Base-by-base conservation (phyloP, 2,888 invertebrate species). In the Polymixis flavicincta region DNA sequence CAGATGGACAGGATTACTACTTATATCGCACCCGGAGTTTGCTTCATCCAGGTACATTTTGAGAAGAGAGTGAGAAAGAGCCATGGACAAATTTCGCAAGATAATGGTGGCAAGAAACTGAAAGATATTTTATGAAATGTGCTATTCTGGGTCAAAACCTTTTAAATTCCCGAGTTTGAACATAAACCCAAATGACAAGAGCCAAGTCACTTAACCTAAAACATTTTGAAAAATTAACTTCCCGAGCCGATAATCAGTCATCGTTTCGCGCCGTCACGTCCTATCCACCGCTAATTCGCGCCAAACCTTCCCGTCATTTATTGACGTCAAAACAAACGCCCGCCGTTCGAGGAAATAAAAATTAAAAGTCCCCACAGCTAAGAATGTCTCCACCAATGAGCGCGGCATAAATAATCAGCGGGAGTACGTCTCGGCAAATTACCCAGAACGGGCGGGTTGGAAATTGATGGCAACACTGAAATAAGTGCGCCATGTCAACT, bases 371-470 rank as follows among this genome's bases (percentile, higher is more conserved):
- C 85, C 89, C 80, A 87, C 88, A 87, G 87, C 88, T 82, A 88
- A 89, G 90, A 92, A 91, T 90, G 93, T 93, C 93, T 90, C 84
- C 88, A 85, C 88, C 92, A 92, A 93, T 93, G 93, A 93, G 90
- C 90, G 91, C 88, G 85, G 93, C 94, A 94, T 94, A 94, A 94
- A 94, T 94, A 95, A 93, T 93, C 92, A 92, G 92, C 87, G 88
- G 89, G 89, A 90, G 90, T 91, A 92, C 93, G 94, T 94, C 94
- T 92, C 90, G 91, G 92, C 94, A 94, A 95, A 95, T 95, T 95
- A 95, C 93, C 92, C 92, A 88, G 93, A 94, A 94, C 94, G 93
- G 93, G 92, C 92, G 93, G 92, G 90, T 90, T 88, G 85, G 85
- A 86, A 91, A 92, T 90, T 91, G 91, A 92, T 91, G 91, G 92